Percentiles rank a stretch among this genome's conserved stretches.
Evolutionary conservation across 35 echinoderm and acorn worm species (phyloP).

Genomic region (Ptychodera flava): DNA sequence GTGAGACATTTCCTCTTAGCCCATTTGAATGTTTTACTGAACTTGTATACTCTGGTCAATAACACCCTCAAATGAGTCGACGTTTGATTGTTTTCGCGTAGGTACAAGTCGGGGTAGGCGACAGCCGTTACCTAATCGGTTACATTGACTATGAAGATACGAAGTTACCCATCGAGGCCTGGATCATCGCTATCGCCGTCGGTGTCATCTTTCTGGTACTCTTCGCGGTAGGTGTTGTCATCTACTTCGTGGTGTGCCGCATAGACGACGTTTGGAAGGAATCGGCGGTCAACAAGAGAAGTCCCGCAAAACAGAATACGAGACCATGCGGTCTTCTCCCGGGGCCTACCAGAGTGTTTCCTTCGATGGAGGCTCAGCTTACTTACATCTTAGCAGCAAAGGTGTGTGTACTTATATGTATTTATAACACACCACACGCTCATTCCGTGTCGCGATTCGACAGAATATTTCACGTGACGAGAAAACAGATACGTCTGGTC

Average conservation of each 20-base stretch:
- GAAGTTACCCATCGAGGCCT: not conserved
- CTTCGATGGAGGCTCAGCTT: not conserved
- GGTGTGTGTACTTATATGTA: too few species aligned
- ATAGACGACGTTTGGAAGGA: not conserved
- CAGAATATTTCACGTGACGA: too few species aligned
- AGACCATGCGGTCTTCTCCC: not conserved
- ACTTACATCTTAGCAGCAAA: not conserved
- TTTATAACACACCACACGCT: too few species aligned
- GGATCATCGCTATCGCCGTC: not conserved
- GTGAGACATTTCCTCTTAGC: too few species aligned
- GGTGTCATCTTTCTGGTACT: not conserved
- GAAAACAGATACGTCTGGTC: too few species aligned
- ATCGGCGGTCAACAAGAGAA: not conserved
- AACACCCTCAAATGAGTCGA: not conserved
- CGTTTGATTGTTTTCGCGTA: not conserved
- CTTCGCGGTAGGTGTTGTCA: not conserved
- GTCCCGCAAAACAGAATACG: not conserved
- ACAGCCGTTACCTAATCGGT: not conserved
- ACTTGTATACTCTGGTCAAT: not conserved
- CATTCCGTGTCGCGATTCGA: too few species aligned
- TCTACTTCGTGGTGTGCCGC: not conserved
- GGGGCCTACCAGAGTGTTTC: not conserved
- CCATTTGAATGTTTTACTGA: too few species aligned
- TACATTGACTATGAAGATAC: not conserved
- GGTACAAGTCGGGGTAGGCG: not conserved